Base-by-base conservation (phyloP, 2,113 vertebrate species). In the Psephotus haematonotus region DNA sequence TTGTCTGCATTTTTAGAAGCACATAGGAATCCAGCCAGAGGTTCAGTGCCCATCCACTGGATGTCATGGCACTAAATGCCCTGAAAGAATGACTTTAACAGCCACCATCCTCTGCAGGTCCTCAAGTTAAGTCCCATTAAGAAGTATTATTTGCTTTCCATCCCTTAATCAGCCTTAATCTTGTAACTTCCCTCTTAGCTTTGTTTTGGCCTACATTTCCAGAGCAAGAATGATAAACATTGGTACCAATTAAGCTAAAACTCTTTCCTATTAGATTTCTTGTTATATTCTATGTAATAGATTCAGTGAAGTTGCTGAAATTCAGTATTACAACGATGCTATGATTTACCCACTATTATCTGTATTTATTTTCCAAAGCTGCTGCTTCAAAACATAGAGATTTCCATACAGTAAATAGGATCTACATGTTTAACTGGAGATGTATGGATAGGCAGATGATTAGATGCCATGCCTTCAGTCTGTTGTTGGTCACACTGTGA, bases 11-110 rank as follows among this genome's bases (percentile, higher is more conserved):
- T 29, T 88, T n/a, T 4, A 60, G 25, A 46, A 47, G 47, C 25
- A 23, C 10, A 14, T 10, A 62, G 4, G 64, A 60, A 60, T 17
- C 13, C 29, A 47, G 29, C 7, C 17, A 39, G 29, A 62, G 57
- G 37, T 43, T 59, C 18, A 49, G 2, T 29, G 33, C 24, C 41
- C 44, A 12, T 6, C 41, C 47, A 13, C 6, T 17, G n/a, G 68
- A 37, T 18, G 29, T 33, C 4, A 3, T 2, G 9, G 28, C 22
- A n/a, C 37, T 57, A n/a, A 68, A 49, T 19, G 20, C 8, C 9
- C 29, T 49, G 22, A 12, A 28, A 70, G 19, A 27, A 18, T 4
- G 4, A 50, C 28, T 67, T 3, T 0, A 25, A 46, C 0, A 0
- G 19, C 4, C 35, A 68, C 19, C 12, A 29, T 17, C 18, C 24